Evolutionary conservation across 2,797 vertebrate species (phyloP), one percentile per base, ranked within the genome.

Genomic region (Gephyroberyx darwinii): DNA sequence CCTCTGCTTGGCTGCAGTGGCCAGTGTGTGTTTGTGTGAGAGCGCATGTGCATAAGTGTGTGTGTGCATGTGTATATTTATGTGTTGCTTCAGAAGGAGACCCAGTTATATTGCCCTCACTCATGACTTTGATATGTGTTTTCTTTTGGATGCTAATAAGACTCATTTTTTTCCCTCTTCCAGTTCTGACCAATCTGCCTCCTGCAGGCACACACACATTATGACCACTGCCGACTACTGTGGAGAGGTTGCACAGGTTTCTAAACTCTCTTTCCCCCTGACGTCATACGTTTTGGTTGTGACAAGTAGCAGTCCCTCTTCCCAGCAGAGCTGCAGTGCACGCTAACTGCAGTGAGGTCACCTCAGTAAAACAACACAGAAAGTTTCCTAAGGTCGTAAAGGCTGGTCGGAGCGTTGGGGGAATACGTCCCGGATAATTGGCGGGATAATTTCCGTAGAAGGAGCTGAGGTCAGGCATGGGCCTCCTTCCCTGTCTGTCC

Each of bases 401-500:
- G 84, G 56, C 84, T 84, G 69, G 82, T 89, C 78, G 75, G 87
- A 89, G 85, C 77, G 74, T 76, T 64, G 65, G 84, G 84, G 90
- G 76, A 90, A 90, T 87, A 86, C 69, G 87, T 90, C 83, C 86
- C 78, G 86, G 86, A 86, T 93, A 92, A 93, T 91, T 92, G 90
- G 73, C 37, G 33, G 86, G 80, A 86, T 92, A 80, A 91, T 92
- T 92, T 93, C 86, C 85, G 70, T 84, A 80, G 83, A 69, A 71
- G 87, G 86, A 90, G 84, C 82, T 92, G 90, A 93, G 91, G 92
- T 93, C 92, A 92, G 84, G 57, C 85, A 56, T 86, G 85, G 88
- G 86, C 85, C 83, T 89, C 85, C 70, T 77, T 84, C 81, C 84
- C 78, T 72, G 65, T 45, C 77, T 65, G 71, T 88, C 84, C 81